phyloP scores from a whole-genome alignment of 2,888 invertebrate genomes.

The Drosophila quinaria region DNA sequence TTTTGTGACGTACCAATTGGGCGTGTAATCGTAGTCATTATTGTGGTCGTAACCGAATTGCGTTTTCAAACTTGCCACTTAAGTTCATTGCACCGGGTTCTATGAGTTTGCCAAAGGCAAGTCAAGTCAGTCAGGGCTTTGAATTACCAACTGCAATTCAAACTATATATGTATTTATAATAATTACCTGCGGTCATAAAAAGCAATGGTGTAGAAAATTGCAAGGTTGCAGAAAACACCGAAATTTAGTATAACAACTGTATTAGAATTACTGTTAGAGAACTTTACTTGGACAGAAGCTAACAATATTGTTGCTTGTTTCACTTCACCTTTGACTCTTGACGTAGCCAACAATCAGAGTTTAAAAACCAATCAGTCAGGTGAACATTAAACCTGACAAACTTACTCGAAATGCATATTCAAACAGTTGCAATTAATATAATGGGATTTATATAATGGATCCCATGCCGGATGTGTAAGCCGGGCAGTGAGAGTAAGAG shows the following conservation, averaged over 20 bases:
- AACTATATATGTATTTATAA: slow-evolving; percentile 24
- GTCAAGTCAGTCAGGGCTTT: slow-evolving; percentile 46
- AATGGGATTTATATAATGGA: slow-evolving; percentile 44
- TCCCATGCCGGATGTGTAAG: slow-evolving; percentile 50
- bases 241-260: slow-evolving; percentile 20
- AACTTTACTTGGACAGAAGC: neutral
- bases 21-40: slow-evolving; percentile 49
- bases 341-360: neutral
- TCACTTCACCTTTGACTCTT: slow-evolving; percentile 30
- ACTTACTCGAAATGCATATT: slow-evolving; percentile 40
- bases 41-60: slow-evolving; percentile 53
- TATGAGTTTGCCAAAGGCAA: slow-evolving; percentile 44
- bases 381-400: slow-evolving; percentile 13
- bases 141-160: slow-evolving; percentile 46
- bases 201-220: slow-evolving; percentile 72
- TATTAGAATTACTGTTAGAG: slow-evolving; percentile 23
- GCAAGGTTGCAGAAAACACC: slow-evolving; percentile 64
- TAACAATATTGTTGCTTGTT: slow-evolving; percentile 7
- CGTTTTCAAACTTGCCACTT: slow-evolving; percentile 43
- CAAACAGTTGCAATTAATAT: slow-evolving; percentile 33
- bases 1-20: slow-evolving; percentile 39
- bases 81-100: slow-evolving; percentile 66
- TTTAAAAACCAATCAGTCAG: slow-evolving; percentile 1
- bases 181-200: slow-evolving; percentile 62
- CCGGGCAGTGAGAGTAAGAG: slow-evolving; percentile 44